Evolutionary conservation across 2,113 vertebrate genomes (phyloP).

Genomic region (Myrmophylax atrothorax): DNA sequence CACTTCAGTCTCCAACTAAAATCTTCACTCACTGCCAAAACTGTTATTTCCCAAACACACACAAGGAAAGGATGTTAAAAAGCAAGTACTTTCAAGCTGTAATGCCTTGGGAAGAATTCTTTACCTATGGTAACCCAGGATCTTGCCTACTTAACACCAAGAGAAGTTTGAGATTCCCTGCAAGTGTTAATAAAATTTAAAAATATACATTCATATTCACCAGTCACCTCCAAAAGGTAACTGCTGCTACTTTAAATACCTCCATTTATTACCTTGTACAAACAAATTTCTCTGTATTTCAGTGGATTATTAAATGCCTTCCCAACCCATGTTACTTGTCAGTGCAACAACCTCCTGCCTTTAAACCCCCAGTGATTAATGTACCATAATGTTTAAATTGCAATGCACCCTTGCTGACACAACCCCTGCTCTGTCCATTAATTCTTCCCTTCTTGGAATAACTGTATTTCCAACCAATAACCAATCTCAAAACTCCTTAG

Average conservation of each 20-base stretch:
- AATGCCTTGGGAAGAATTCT: background rate
- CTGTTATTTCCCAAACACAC: rapidly evolving
- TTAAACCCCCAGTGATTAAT: background rate
- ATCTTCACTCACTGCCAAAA: background rate
- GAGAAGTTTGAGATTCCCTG: background rate
- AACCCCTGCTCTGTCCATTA: background rate
- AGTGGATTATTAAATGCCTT: background rate
- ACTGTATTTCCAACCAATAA: background rate
- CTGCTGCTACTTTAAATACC: background rate
- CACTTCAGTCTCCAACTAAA: background rate
- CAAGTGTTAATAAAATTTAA: background rate
- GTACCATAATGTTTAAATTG: background rate
- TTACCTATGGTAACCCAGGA: background rate
- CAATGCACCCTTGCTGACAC: background rate
- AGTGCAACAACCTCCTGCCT: background rate
- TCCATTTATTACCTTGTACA: background rate
- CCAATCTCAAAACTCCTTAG: background rate
- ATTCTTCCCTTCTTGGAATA: background rate
- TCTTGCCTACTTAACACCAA: background rate
- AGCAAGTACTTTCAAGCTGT: background rate
- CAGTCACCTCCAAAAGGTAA: background rate
- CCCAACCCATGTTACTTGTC: background rate
- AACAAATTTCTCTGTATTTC: background rate
- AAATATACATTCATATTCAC: background rate
- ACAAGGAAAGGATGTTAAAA: background rate